These are phyloP conservation scores for Bombus difficillimus DNA, from an alignment of 1,140 invertebrate species.

Conservation along the genomic window DNA sequence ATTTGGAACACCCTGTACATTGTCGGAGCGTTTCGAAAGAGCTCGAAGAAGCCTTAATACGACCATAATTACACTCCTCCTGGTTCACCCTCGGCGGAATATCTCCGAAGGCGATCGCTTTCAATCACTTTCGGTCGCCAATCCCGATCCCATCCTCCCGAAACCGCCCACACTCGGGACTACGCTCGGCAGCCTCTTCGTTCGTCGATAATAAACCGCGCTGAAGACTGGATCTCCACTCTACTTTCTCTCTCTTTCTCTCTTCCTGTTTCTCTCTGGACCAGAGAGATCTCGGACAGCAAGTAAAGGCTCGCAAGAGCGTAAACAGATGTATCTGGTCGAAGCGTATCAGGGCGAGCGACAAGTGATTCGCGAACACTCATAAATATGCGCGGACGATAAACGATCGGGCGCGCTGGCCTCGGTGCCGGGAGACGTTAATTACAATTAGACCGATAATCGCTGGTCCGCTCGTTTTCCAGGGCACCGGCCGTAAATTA, in stretches of 20 bases:
- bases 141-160: not conserved
- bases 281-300: not conserved
- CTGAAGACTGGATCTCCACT: not conserved
- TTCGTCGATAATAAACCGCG: constrained; percentile 10
- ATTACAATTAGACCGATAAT: constrained; percentile 68
- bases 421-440: constrained; percentile 50
- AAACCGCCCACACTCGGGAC: constrained; percentile 2
- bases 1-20: not conserved
- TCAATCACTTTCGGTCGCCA: not conserved
- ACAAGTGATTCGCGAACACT: constrained; percentile 48
- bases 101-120: constrained; percentile 16
- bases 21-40: not conserved
- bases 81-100: not conserved
- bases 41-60: not conserved
- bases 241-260: not conserved
- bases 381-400: constrained; percentile 58
- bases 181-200: not conserved
- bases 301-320: too few species aligned
- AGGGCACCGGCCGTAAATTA: constrained; percentile 54
- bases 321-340: constrained; percentile 48
- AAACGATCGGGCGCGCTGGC: constrained; percentile 45
- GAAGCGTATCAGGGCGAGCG: constrained; percentile 35
- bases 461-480: constrained; percentile 54
- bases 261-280: not conserved
- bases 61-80: constrained; percentile 7